Conservation (phyloP, 2,888 invertebrate species). For the Coelinius sp. region DNA sequence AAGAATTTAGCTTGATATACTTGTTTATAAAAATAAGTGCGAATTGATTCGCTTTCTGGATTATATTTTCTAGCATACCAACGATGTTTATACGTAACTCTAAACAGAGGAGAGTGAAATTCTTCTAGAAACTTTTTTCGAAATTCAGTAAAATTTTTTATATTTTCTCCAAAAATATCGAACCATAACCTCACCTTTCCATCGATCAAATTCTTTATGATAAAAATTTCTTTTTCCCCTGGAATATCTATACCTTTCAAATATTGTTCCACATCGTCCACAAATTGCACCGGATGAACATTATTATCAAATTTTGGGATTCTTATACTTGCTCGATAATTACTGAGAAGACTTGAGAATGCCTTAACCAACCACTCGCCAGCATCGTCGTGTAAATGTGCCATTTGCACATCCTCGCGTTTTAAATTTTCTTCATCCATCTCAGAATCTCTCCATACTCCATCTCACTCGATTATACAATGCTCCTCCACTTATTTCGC, state of each 20-base stretch:
- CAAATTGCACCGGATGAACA: slow-evolving; percentile 22
- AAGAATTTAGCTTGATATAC: not conserved
- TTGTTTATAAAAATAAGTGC: slow-evolving; percentile 8
- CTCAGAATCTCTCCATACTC: too few relatives aligned
- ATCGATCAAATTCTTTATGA: not conserved
- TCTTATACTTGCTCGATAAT: not conserved
- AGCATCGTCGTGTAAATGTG: too few relatives aligned
- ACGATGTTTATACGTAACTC: slow-evolving; percentile 6
- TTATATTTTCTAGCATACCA: slow-evolving; percentile 14
- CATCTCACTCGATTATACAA: too few relatives aligned
- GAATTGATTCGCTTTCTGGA: not conserved
- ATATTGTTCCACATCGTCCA: not conserved
- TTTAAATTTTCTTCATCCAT: too few relatives aligned
- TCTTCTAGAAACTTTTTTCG: not conserved
- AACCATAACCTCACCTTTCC: slow-evolving; percentile 21
- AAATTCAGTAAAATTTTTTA: slow-evolving; percentile 7
- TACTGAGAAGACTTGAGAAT: too few relatives aligned
- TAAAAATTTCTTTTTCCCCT: not conserved
- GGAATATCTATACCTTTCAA: not conserved
- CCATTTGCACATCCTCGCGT: too few relatives aligned
- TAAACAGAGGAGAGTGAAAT: slow-evolving; percentile 23
- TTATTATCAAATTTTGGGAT: slow-evolving; percentile 18
- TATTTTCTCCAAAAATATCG: not conserved
- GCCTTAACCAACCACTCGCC: too few relatives aligned
- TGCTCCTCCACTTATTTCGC: too few relatives aligned